Evolutionary conservation across 2,113 vertebrate species (phyloP).

Genomic region (Capreolus pygargus): DNA sequence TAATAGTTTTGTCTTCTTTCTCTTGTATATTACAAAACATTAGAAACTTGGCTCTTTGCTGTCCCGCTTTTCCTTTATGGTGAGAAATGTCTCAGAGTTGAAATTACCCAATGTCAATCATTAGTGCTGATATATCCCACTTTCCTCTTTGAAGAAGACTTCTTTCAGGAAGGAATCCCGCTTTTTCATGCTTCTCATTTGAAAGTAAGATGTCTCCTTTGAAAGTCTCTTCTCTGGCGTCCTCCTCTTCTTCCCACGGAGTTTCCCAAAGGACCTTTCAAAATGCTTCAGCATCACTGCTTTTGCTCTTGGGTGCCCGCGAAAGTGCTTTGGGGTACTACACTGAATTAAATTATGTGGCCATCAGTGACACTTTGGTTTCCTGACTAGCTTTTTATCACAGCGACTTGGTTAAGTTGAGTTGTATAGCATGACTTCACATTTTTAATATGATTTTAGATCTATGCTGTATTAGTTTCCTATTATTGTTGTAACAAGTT

Average conservation of each 20-base stretch:
- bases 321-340: not conserved
- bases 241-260: not conserved
- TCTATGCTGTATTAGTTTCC: not conserved
- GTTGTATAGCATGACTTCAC: not conserved
- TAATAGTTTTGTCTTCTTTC: not conserved
- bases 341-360: not conserved
- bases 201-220: not conserved
- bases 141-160: not conserved
- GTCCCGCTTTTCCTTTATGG: not conserved
- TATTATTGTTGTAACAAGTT: not conserved
- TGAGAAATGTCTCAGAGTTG: not conserved
- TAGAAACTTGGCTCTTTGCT: not conserved
- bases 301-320: not conserved
- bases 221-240: not conserved
- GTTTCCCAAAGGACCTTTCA: not conserved
- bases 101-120: not conserved
- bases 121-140: not conserved
- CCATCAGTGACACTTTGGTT: not conserved
- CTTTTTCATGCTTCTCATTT: not conserved
- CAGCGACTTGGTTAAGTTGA: not conserved
- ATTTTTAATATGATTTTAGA: not conserved
- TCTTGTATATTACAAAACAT: not conserved
- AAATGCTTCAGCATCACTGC: not conserved
- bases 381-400: not conserved
- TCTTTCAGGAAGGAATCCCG: not conserved